These are phyloP conservation scores for Arnoldichthys spilopterus DNA, from an alignment of 2,797 vertebrate genomes.

Conservation along the genomic window DNA sequence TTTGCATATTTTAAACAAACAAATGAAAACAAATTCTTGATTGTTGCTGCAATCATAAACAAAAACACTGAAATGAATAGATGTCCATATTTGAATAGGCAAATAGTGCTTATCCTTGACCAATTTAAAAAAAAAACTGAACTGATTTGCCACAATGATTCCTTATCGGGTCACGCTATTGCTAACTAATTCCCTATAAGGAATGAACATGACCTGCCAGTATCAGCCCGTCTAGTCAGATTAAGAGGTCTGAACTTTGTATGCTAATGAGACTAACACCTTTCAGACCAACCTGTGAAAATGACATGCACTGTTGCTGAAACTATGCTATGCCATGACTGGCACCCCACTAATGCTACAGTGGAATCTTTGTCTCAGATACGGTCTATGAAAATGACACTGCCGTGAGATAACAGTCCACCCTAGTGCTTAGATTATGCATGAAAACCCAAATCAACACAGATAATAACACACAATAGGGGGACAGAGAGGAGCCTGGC, in stretches of 20 bases:
- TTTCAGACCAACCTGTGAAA: neutral
- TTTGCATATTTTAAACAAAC: neutral
- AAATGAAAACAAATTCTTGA: no score
- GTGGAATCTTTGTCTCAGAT: neutral
- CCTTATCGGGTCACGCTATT: neutral
- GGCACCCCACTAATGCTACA: neutral
- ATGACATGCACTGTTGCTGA: neutral
- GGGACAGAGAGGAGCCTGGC: neutral
- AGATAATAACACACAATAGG: neutral
- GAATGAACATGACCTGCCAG: neutral
- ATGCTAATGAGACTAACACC: neutral
- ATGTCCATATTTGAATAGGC: neutral
- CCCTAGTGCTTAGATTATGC: neutral
- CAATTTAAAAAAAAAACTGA: neutral
- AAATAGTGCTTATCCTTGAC: neutral
- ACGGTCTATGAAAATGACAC: neutral
- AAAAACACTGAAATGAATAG: neutral
- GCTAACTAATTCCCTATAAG: neutral
- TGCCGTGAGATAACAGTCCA: neutral
- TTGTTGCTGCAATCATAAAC: neutral
- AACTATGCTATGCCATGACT: no score
- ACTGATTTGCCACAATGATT: neutral
- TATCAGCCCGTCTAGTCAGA: neutral
- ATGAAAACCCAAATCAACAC: neutral
- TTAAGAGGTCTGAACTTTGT: neutral